These are phyloP conservation scores for Apodemus speciosus DNA, from an alignment of 2,113 vertebrate species.

Conservation along the genomic window DNA sequence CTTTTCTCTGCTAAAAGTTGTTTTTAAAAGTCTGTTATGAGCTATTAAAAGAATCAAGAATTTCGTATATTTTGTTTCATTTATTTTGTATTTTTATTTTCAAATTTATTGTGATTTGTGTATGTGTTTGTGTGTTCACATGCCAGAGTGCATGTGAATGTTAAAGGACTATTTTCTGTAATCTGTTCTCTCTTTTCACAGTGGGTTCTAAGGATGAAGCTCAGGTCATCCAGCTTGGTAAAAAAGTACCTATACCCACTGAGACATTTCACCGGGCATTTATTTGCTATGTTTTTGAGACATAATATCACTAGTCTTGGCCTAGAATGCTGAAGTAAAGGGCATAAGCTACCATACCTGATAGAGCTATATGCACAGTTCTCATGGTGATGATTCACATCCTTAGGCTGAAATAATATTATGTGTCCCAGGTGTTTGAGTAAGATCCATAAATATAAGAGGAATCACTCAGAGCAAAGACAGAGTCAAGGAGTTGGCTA, in stretches of 20 bases:
- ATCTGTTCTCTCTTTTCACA: too few relatives aligned
- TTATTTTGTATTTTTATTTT: background rate
- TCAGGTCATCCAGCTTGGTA: background rate
- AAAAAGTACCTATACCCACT: background rate
- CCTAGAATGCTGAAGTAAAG: background rate
- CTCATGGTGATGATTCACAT: background rate
- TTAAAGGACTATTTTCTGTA: background rate
- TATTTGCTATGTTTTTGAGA: background rate
- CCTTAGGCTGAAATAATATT: background rate
- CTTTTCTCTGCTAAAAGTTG: background rate
- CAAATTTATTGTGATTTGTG: background rate
- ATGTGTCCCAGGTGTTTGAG: background rate
- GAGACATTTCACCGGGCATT: background rate
- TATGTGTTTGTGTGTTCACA: background rate
- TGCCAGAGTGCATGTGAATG: background rate
- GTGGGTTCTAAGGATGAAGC: background rate
- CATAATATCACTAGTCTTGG: background rate
- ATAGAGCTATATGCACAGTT: background rate
- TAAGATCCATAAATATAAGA: background rate
- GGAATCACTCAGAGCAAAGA: background rate
- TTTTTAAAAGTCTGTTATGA: background rate
- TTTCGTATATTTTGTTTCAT: background rate
- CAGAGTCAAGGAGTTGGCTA: background rate
- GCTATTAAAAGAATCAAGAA: slow-evolving; percentile 6
- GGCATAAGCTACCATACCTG: background rate